Base-by-base conservation (phyloP, 1,140 invertebrate genomes). In the Eumaeus atala region DNA sequence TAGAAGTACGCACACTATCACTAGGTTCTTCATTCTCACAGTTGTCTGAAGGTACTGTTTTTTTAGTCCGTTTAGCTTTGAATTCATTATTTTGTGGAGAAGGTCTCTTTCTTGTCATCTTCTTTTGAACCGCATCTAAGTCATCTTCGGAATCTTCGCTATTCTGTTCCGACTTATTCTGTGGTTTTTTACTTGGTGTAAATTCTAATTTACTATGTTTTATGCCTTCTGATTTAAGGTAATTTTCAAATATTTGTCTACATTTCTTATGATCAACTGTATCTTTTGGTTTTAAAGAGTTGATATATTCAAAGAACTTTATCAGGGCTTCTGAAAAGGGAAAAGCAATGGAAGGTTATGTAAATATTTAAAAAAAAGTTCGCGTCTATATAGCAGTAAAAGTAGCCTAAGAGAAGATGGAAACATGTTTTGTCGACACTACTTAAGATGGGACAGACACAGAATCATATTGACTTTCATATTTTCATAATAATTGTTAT, bases 231-330 rank as follows among this genome's bases (percentile, higher is more conserved):
- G 58, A 67, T 60, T 84, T 86, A 6, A 86, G 74, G 18, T 77
- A 84, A 34, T 38, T 79, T 36, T 84, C 74, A 51, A 96, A 92
- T 10, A 94, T 80, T 42, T 89, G 87, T 47, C 90, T 88, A 58
- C 93, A 92, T 60, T 91, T 90, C n/a, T 91, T 84, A 74, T 96
- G 96, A 67, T 96, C 90, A 0, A 95, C 93, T 42, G 84, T 84
- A 44, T 93, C 91, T 62, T 94, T 91, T 74, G 94, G 93, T 47
- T 91, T 87, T 66, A 97, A 61, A 40, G 90, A 89, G 34, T 90
- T 86, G 0, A 96, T 91, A 73, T 94, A 93, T 52, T 92, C 90
- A 58, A 96, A 88, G 74, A 91, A 95, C 38, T 93, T 89, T 36
- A 87, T 82, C 11, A 95, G 68, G 8, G 89, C 83, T 54, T 87